A percentile compares a stretch with the other conserved stretches of the same genome.
Evolutionary conservation across 1,140 invertebrate species (phyloP).

Genomic region (Polypedilum vanderplanki): DNA sequence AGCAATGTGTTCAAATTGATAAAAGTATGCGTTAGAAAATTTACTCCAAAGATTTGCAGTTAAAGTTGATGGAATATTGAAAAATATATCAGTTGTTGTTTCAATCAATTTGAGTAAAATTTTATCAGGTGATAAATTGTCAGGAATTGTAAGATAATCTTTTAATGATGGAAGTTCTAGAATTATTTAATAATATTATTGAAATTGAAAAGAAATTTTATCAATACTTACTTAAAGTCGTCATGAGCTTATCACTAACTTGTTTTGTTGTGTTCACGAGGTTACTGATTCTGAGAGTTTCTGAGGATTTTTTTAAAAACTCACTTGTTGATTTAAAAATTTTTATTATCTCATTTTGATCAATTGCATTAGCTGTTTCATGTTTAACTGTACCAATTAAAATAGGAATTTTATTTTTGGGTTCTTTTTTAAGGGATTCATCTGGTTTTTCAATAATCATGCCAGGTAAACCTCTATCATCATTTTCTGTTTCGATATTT

Average conservation of each 20-base stretch:
- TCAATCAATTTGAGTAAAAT: conserved; percentile 44
- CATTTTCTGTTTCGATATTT: conserved; percentile 56
- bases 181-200: too few species aligned
- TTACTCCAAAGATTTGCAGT: conserved; percentile 58
- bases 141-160: conserved; percentile 39
- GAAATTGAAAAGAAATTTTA: too few species aligned
- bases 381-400: conserved; percentile 63
- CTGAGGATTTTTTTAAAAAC: conserved; percentile 37
- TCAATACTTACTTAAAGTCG: too few species aligned
- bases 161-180: conserved; percentile 30
- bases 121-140: conserved; percentile 37
- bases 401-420: conserved; percentile 54
- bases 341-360: conserved; percentile 36
- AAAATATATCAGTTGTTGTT: conserved; percentile 56
- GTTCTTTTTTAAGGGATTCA: conserved; percentile 48
- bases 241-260: too few species aligned
- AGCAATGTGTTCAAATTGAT: conserved; percentile 63
- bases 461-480: conserved; percentile 53
- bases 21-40: conserved; percentile 54
- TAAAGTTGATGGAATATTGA: conserved; percentile 64
- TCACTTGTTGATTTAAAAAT: conserved; percentile 38
- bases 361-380: conserved; percentile 52
- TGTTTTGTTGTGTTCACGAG: background rate
- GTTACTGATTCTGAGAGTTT: conserved; percentile 31
- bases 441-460: conserved; percentile 51